These are phyloP conservation scores for Trachelus stipa DNA, from an alignment of 2,888 invertebrate genomes.

Conservation along the genomic window DNA sequence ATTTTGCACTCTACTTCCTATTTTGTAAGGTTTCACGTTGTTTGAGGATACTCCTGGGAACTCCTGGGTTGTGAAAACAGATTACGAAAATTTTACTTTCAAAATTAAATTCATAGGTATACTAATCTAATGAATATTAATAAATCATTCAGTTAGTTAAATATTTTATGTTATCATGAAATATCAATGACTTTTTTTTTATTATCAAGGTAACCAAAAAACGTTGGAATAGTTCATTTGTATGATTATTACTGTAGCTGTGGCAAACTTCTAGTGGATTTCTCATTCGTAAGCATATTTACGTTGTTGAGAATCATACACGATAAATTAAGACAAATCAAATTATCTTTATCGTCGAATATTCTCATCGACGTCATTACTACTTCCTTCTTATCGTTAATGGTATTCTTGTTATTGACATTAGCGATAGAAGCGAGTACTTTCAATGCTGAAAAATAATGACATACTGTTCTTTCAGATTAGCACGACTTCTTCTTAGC, in stretches of 20 bases:
- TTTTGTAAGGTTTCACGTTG: not conserved
- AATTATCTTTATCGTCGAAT: not conserved
- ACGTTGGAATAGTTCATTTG: not conserved
- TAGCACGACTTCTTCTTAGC: not conserved
- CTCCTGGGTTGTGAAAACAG: not conserved
- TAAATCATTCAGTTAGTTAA: not conserved
- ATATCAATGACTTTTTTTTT: not conserved
- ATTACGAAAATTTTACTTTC: not conserved
- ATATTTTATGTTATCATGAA: not conserved
- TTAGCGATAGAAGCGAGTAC: not conserved
- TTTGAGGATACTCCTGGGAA: not conserved
- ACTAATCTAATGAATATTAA: not conserved
- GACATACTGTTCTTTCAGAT: not conserved
- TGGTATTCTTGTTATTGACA: not conserved
- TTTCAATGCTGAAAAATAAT: not conserved
- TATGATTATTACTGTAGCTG: not conserved
- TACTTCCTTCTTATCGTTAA: not conserved
- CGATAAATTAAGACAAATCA: not conserved
- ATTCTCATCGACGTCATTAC: not conserved
- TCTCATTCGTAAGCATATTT: not conserved
- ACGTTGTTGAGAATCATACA: not conserved
- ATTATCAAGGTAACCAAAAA: not conserved
- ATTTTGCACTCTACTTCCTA: not conserved
- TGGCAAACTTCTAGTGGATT: not conserved
- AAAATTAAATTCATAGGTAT: not conserved